Evolutionary conservation across 2,888 invertebrate species (phyloP), one percentile per base, ranked within the genome.

Genomic region (Eupithecia pulchellata): DNA sequence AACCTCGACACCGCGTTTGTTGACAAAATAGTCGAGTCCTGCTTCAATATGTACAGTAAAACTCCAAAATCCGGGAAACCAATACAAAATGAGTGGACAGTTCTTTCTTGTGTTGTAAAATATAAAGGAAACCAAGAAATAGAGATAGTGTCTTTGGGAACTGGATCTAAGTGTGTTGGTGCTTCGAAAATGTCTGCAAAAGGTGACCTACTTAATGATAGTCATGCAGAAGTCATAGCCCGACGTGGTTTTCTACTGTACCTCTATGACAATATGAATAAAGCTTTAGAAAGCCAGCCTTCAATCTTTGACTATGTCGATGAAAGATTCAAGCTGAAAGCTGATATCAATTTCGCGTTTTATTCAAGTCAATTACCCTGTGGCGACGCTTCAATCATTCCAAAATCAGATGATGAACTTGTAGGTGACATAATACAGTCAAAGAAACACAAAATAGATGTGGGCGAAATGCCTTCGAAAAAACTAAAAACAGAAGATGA

Each of bases 91-190:
- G 97, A 99, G 89, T 99, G 98, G 98, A 98, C 98, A 2, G 95
- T 98, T 27, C 85, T 98, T 36, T 96, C 98, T 0, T 96, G 96
- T 75, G 93, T 98, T 58, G 94, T 98, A 17, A 86, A 95, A 84
- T 90, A 94, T 79, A 87, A 96, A 64, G 85, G 76, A 57, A 70
- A 78, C 36, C 80, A 88, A 61, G 78, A 82, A 8, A 79, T 90
- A 47, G 94, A 95, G 84, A 96, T 98, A 4, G 96, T 98, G 32
- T 95, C 98, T n/a, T 86, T 98, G 67, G 98, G 98, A 2, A 98
- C 98, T 3, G 99, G 99, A 0, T 97, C 99, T 0, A 99, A 98
- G 92, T 99, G 99, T 88, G 95, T 99, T 75, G 98, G 98, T 1
- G 94, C 95, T 69, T 89, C 91, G 4, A 95, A 96, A 86, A 92